Percentiles rank a stretch among this genome's conserved stretches.
Conservation (phyloP, 2,113 vertebrate genomes). For the Calcarius ornatus region DNA sequence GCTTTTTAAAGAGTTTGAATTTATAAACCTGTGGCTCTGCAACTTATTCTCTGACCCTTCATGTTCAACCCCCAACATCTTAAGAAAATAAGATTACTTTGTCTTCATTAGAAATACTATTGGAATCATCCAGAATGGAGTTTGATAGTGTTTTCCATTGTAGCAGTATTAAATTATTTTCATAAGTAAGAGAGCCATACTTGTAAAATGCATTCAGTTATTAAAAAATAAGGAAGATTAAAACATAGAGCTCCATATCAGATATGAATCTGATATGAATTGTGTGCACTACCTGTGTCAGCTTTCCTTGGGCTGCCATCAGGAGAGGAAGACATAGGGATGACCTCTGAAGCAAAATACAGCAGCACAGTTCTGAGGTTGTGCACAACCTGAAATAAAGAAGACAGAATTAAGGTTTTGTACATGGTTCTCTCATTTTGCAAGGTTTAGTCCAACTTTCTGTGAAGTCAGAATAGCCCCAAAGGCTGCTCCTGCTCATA, state of each 20-base stretch:
- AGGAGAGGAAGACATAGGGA: neutral
- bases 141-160: neutral
- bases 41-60: neutral
- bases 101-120: neutral
- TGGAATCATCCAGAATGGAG: neutral
- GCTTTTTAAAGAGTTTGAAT: neutral
- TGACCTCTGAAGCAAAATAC: neutral
- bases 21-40: neutral
- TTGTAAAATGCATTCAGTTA: neutral
- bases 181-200: neutral
- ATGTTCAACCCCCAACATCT: neutral
- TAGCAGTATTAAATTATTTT: neutral
- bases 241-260: neutral
- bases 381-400: neutral
- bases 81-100: neutral
- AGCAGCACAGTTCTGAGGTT: neutral
- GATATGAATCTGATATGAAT: neutral
- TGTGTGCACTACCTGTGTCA: neutral
- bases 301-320: neutral
- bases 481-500: accelerated
- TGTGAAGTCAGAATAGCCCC: neutral
- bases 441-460: neutral
- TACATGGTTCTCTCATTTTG: neutral
- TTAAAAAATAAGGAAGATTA: neutral
- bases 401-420: neutral